Evolutionary conservation across 2,888 invertebrate species (phyloP).

Genomic region (Acronicta aceris): DNA sequence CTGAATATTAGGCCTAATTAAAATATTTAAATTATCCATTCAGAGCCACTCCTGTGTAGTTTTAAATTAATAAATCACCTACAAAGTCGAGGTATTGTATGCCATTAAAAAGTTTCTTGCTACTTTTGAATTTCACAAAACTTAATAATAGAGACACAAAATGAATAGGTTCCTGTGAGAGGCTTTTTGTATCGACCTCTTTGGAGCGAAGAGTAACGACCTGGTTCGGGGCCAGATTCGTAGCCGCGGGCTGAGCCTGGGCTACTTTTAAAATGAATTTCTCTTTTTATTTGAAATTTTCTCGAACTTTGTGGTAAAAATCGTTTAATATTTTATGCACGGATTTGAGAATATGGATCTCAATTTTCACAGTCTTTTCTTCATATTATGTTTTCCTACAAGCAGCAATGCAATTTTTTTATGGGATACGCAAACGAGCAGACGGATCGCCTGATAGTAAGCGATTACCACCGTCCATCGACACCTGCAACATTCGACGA

Average conservation of each 20-base stretch:
- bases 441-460: no score
- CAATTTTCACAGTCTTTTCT: constrained; percentile 32
- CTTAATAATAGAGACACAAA: constrained; percentile 67
- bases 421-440: no score
- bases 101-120: constrained; percentile 56
- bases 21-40: constrained; percentile 31
- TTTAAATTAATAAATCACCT: constrained; percentile 24
- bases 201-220: constrained; percentile 63
- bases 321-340: constrained; percentile 45
- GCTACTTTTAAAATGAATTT: constrained; percentile 55
- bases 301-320: constrained; percentile 43
- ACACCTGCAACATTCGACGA: no score
- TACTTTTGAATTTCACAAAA: constrained; percentile 55
- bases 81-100: constrained; percentile 31
- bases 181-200: constrained; percentile 62
- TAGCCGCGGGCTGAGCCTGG: constrained; percentile 52
- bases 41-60: constrained; percentile 7
- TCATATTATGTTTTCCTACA: constrained; percentile 5
- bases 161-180: constrained; percentile 63
- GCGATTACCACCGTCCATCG: no score
- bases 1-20: constrained; percentile 33
- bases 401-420: not conserved
- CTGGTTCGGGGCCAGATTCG: constrained; percentile 62
- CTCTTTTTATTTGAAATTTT: constrained; percentile 51
- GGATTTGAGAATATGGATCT: constrained; percentile 30